These are phyloP conservation scores for Laterallus jamaicensis DNA, from an alignment of 2,113 vertebrate genomes.

Conservation along the genomic window DNA sequence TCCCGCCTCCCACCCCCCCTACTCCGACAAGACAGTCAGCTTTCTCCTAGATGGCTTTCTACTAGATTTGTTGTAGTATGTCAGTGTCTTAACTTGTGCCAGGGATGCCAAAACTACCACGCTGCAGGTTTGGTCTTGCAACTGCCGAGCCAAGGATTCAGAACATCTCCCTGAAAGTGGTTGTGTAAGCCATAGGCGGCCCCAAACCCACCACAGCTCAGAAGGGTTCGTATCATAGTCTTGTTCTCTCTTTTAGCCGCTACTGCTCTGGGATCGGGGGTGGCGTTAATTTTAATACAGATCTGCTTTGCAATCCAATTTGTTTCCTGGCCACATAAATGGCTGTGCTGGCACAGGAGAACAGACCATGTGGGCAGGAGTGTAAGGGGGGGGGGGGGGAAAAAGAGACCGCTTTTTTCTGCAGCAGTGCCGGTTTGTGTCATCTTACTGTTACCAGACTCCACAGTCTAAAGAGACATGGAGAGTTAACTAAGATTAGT, in stretches of 20 bases:
- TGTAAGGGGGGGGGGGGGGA: background rate
- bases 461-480: background rate
- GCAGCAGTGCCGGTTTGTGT: background rate
- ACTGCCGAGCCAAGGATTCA: background rate
- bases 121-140: background rate
- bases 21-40: no score
- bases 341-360: background rate
- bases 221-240: background rate
- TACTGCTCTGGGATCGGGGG: background rate
- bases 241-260: background rate
- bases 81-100: background rate
- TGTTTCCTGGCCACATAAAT: background rate
- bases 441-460: background rate
- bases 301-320: background rate
- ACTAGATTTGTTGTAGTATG: background rate
- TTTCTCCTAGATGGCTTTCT: background rate
- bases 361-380: background rate
- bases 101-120: background rate
- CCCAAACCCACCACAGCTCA: background rate
- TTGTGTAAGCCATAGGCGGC: background rate
- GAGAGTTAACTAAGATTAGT: background rate
- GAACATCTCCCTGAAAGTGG: background rate
- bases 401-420: background rate
- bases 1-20: no score
- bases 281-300: constrained; percentile 1